Evolutionary conservation across 2,113 vertebrate genomes (phyloP).

Genomic region (Passer montanus): DNA sequence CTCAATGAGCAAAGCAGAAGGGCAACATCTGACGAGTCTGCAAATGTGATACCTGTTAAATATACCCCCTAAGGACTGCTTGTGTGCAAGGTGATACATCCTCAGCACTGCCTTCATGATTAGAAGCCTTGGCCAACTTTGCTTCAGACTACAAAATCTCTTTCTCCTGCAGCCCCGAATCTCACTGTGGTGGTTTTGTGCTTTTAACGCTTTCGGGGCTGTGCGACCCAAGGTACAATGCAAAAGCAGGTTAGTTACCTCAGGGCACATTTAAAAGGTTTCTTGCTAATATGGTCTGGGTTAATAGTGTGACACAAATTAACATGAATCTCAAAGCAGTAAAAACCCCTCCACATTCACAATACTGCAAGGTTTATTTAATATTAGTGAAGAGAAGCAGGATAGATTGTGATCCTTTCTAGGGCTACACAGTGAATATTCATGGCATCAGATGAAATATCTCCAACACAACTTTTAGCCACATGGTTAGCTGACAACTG

Average conservation of each 20-base stretch:
- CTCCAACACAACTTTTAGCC: background rate
- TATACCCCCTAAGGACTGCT: background rate
- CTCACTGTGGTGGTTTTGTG: background rate
- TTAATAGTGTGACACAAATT: background rate
- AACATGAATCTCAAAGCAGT: background rate
- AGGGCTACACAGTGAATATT: background rate
- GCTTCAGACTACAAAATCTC: constrained; percentile 1
- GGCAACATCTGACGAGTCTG: background rate
- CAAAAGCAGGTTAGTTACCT: background rate
- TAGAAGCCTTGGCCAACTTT: background rate
- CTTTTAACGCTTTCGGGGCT: background rate
- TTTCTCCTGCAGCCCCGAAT: background rate
- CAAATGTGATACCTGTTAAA: background rate
- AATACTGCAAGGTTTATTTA: background rate
- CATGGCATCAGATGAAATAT: background rate
- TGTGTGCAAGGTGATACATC: background rate
- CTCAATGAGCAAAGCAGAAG: background rate
- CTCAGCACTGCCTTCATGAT: background rate
- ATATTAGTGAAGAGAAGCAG: background rate
- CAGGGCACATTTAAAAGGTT: background rate
- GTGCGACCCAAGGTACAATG: background rate
- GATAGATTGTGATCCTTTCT: background rate
- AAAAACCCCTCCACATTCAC: background rate
- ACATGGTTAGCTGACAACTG: background rate
- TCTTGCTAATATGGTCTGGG: background rate